Conservation (phyloP, 2,797 vertebrate genomes). For the Amphiprion clarkii region DNA sequence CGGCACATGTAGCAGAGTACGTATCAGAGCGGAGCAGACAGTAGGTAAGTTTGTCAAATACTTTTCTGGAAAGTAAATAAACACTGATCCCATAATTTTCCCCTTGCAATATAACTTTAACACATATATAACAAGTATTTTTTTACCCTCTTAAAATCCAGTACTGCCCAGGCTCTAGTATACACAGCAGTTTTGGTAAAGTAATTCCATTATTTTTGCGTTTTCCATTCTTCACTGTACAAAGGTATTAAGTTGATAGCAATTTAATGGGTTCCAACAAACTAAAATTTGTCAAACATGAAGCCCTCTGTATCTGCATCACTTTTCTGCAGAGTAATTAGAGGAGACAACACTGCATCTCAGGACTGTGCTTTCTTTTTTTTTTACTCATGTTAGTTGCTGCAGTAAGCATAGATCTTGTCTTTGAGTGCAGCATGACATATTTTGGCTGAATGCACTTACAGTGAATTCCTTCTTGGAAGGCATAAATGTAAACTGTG, state of each 20-base stretch:
- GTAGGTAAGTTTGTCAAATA: too few species aligned
- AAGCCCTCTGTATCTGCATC: not conserved
- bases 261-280: constrained; percentile 6
- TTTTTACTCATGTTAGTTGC: constrained; percentile 7
- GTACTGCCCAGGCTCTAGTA: too few species aligned
- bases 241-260: not conserved
- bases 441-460: constrained; percentile 15
- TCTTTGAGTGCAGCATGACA: constrained; percentile 2
- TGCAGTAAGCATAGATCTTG: constrained; percentile 4
- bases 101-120: too few species aligned
- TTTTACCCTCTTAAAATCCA: too few species aligned
- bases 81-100: too few species aligned
- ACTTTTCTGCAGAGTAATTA: constrained; percentile 14
- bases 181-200: not conserved
- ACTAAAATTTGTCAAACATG: not conserved
- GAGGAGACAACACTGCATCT: not conserved
- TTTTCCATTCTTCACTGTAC: not conserved
- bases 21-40: too few species aligned
- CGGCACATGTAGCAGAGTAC: too few species aligned
- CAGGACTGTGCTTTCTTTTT: not conserved
- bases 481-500: constrained; percentile 11
- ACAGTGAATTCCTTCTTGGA: not conserved
- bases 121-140: too few species aligned
- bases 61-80: too few species aligned
- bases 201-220: not conserved